Evolutionary conservation across 2,888 invertebrate genomes (phyloP), one percentile per base, ranked within the genome.

Genomic region (Stictocephala bisonia): DNA sequence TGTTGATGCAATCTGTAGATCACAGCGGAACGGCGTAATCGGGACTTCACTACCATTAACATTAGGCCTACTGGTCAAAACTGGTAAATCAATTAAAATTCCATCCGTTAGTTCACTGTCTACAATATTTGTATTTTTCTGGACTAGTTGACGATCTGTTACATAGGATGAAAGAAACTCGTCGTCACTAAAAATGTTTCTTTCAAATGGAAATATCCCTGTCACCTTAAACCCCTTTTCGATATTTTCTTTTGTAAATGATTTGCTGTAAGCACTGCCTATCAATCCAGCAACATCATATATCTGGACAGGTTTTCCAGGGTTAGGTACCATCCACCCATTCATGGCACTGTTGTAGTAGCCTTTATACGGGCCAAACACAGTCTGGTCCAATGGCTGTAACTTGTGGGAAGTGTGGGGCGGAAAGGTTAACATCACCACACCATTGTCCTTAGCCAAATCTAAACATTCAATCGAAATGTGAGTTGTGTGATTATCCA

Each of bases 341-440:
- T 24, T 22, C 20, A 29, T 24, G 1, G 71, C 64, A 13, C 9
- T 40, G 27, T 71, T 64, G 15, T 64, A 71, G 31, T 20, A 71
- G 9, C 26, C 27, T 64, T 71, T 71, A 6, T 35, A 53, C 13
- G 71, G 71, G 3, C 71, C 64, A 64, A 64, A 71, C 6, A 71
- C 58, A 2, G 48, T 44, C 18, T 18, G 1, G 18, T 71, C 60
- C 11, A 70, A 40, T 11, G 56, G 70, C 56, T 70, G 70, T 3
- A 70, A 81, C 79, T 48, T 48, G 40, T 67, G 29, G 7, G 60
- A 31, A 3, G 60, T 60, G 29, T 60, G 66, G n/a, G 66, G 66
- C 13, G 40, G 66, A 9, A 67, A 44, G 4, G 48, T 22, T 24
- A 67, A 27, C 29, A 67, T 44, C 4, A 41, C 22, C 1, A 67